Conservation (phyloP, 1,140 invertebrate genomes). For the Penaeus japonicus region DNA sequence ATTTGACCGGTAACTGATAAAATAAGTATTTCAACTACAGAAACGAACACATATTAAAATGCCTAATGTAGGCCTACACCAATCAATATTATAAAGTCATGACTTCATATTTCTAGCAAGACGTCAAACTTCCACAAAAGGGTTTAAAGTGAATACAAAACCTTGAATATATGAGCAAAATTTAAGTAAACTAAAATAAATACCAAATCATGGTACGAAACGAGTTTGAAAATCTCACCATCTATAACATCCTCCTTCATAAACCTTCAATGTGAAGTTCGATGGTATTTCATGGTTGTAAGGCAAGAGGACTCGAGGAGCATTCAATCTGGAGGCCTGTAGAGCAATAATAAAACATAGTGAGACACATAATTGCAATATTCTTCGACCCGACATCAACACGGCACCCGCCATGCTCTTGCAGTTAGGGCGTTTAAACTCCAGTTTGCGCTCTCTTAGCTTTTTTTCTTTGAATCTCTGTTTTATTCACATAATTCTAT, state of each 20-base stretch:
- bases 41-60: no score
- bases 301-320: conserved; percentile 87
- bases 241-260: conserved; percentile 77
- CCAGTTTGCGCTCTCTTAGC: neutral
- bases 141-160: neutral
- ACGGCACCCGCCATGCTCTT: neutral
- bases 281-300: conserved; percentile 80
- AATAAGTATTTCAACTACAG: no score
- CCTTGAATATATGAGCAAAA: neutral
- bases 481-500: no score
- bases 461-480: no score
- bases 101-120: no score
- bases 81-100: no score
- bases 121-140: no score
- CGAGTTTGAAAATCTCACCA: conserved; percentile 23
- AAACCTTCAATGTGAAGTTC: conserved; percentile 90
- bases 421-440: neutral
- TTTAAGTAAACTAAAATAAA: no score
- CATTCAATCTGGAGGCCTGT: conserved; percentile 74
- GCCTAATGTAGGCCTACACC: no score
- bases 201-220: neutral
- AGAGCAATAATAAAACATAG: neutral
- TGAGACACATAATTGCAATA: neutral
- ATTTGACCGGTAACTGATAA: no score
- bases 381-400: neutral